Conservation (phyloP, 2,113 vertebrate species). For the Alligator sinensis region DNA sequence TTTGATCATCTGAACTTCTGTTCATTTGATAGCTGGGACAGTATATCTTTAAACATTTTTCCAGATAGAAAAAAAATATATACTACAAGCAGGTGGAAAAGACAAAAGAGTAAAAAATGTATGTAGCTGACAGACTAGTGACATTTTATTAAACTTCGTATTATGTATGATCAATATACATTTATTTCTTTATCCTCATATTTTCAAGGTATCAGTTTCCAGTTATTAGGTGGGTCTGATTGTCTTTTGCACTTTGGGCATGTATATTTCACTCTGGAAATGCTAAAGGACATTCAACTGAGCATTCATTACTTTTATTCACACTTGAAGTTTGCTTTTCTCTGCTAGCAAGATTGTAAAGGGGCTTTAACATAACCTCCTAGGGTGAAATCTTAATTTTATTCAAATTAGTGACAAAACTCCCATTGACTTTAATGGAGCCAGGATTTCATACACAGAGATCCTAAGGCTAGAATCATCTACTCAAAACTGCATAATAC, state of each 20-base stretch:
- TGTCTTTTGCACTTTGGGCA: background rate
- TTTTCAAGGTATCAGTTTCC: background rate
- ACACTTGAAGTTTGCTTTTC: background rate
- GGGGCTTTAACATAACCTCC: background rate
- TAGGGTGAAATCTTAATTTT: background rate
- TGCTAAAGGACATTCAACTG: background rate
- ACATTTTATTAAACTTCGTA: background rate
- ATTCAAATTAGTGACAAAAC: background rate
- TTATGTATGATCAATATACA: background rate
- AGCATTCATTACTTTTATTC: background rate
- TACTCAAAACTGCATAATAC: slow-evolving; percentile 5
- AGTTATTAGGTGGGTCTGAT: background rate
- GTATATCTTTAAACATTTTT: background rate
- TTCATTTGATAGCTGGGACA: background rate
- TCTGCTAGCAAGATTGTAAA: background rate
- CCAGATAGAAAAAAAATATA: background rate
- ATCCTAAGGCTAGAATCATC: slow-evolving; percentile 4
- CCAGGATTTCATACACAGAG: background rate
- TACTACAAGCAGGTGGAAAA: background rate
- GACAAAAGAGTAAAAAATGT: background rate
- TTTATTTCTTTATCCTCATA: background rate
- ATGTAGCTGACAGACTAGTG: background rate
- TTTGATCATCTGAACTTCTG: background rate
- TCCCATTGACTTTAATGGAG: slow-evolving; percentile 6
- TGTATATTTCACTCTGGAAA: background rate